phyloP scores from a whole-genome alignment of 2,113 vertebrate genomes.

The Silurus glanis region DNA sequence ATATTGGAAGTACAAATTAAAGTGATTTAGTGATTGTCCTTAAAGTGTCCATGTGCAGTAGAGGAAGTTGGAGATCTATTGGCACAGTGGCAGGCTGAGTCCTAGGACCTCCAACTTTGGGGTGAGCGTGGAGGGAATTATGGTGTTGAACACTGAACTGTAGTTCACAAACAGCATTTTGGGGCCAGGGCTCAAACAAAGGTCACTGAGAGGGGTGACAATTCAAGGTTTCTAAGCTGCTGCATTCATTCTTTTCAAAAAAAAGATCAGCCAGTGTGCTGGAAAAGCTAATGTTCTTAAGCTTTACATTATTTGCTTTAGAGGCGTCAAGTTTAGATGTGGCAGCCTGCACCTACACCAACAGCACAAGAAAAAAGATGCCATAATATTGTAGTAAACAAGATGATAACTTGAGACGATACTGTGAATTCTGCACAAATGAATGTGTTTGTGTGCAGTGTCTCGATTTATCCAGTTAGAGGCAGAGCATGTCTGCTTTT shows the following conservation, averaged over 20 bases:
- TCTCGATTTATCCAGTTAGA: conserved; percentile 5
- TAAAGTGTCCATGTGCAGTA: no score
- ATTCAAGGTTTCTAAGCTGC: background rate
- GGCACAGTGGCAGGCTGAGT: no score
- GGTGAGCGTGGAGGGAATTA: no score
- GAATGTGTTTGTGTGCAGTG: conserved; percentile 3
- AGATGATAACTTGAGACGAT: background rate
- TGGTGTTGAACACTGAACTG: no score
- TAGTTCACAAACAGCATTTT: no score
- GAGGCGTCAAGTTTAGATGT: background rate
- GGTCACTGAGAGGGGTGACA: no score
- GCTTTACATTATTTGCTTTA: background rate
- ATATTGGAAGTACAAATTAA: no score
- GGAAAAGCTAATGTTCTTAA: background rate
- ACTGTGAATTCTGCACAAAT: background rate
- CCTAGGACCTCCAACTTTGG: no score
- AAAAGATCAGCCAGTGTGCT: background rate
- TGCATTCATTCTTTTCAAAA: background rate
- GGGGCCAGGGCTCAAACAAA: no score
- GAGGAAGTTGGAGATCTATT: no score
- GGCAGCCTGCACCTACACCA: background rate
- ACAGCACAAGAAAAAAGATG: background rate
- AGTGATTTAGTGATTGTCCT: no score
- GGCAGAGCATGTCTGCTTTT: conserved; percentile 6
- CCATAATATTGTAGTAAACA: background rate